Percentiles rank a stretch among this genome's conserved stretches.
These are phyloP conservation scores for Nesogale talazaci DNA, from an alignment of 2,113 vertebrate genomes.

Conservation along the genomic window DNA sequence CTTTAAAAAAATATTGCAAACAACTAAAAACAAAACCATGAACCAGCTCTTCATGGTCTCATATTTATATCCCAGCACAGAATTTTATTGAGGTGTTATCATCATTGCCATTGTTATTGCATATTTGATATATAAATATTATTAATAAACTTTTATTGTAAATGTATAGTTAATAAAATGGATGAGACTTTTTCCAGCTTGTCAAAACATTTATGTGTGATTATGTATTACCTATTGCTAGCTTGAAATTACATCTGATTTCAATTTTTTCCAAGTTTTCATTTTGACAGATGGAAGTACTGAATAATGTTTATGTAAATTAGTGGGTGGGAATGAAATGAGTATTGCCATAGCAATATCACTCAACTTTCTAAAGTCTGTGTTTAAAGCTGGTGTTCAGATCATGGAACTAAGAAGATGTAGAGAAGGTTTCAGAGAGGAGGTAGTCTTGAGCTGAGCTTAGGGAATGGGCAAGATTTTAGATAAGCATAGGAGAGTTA, in stretches of 20 bases:
- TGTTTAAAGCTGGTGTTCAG: background rate
- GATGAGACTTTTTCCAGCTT: background rate
- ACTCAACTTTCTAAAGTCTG: background rate
- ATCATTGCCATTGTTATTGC: background rate
- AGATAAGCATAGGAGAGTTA: background rate
- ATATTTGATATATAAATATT: background rate
- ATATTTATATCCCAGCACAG: background rate
- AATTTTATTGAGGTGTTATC: background rate
- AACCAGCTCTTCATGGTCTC: background rate
- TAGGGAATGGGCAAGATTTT: background rate
- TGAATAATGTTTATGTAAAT: constrained; percentile 1
- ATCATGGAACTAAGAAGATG: background rate
- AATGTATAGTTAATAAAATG: constrained; percentile 6
- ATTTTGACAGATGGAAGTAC: background rate
- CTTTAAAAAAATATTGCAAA: background rate
- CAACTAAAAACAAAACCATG: background rate
- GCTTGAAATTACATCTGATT: background rate
- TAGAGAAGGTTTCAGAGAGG: background rate
- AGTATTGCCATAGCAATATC: background rate
- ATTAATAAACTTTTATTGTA: background rate
- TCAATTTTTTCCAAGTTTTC: background rate
- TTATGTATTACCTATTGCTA: background rate
- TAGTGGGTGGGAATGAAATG: background rate
- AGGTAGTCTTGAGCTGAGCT: background rate
- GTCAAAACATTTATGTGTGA: background rate